Evolutionary conservation across 1,140 invertebrate species (phyloP).

Genomic region (Agrilus planipennis): DNA sequence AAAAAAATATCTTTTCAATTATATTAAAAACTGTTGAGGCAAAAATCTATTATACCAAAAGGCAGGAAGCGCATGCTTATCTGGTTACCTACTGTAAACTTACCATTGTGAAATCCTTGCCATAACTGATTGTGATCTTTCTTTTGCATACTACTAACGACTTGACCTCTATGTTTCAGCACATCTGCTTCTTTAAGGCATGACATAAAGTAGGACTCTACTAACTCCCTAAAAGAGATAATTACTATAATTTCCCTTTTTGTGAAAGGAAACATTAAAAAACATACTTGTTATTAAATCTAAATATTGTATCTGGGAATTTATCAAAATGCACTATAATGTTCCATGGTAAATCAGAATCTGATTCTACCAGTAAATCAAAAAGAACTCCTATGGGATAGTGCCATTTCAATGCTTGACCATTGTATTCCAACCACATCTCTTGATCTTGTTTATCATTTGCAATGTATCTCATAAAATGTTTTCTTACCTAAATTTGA

Average conservation of each 20-base stretch:
- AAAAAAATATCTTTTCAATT: not conserved
- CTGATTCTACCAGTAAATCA: slow-evolving; percentile 60
- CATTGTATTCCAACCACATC: slow-evolving; percentile 94
- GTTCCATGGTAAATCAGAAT: slow-evolving; percentile 77
- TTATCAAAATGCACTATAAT: slow-evolving; percentile 92
- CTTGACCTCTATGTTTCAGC: slow-evolving; percentile 83
- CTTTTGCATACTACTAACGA: slow-evolving; percentile 92
- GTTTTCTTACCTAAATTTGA: slow-evolving; percentile 67
- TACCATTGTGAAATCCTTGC: slow-evolving; percentile 87
- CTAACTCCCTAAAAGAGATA: slow-evolving; percentile 55
- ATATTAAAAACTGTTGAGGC: slow-evolving; percentile 1
- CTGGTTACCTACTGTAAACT: no score
- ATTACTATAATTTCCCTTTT: not conserved
- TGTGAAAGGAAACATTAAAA: not conserved
- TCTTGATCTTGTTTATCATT: slow-evolving; percentile 74
- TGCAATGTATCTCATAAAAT: slow-evolving; percentile 74
- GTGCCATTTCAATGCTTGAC: slow-evolving; percentile 88
- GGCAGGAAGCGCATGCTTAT: not conserved
- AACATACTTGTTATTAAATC: slow-evolving; percentile 63
- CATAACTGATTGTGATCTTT: slow-evolving; percentile 96
- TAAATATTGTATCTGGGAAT: slow-evolving; percentile 72
- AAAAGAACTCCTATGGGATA: slow-evolving; percentile 92
- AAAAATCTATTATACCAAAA: not conserved
- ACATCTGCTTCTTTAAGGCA: slow-evolving; percentile 96
- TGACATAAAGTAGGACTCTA: slow-evolving; percentile 90